Conservation (phyloP, 2,888 invertebrate species). For the Phyto melanocephala region DNA sequence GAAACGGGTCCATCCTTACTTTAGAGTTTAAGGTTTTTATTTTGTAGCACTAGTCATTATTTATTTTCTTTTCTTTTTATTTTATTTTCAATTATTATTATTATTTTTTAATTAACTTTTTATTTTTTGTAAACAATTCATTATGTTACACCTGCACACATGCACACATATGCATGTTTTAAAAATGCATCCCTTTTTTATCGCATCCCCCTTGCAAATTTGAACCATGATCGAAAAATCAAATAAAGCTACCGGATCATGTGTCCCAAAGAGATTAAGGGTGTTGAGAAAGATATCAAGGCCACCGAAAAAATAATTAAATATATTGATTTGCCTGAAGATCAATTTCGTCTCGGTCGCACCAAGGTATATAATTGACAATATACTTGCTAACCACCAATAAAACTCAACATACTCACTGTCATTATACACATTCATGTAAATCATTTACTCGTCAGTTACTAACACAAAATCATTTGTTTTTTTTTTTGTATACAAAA, state of each 20-base stretch:
- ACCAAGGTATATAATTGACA: constrained; percentile 89
- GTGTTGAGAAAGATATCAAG: constrained; percentile 81
- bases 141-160: constrained; percentile 1
- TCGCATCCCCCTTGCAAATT: constrained; percentile 29
- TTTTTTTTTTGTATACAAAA: no score
- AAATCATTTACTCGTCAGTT: neutral
- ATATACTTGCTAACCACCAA: constrained; percentile 68
- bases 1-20: neutral
- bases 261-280: constrained; percentile 90
- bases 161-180: neutral
- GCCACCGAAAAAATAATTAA: constrained; percentile 91
- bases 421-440: constrained; percentile 26
- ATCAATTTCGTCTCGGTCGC: constrained; percentile 96
- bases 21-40: neutral
- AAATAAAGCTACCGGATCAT: constrained; percentile 98
- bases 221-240: constrained; percentile 45
- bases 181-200: constrained; percentile 51
- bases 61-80: neutral
- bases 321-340: constrained; percentile 90
- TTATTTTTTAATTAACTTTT: constrained; percentile 4
- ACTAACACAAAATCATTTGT: no score
- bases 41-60: neutral
- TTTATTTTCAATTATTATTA: constrained; percentile 21
- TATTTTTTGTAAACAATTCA: constrained; percentile 23
- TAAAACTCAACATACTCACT: neutral